Evolutionary conservation across 2,888 invertebrate species (phyloP).

Genomic region (Melanostoma mellinum): DNA sequence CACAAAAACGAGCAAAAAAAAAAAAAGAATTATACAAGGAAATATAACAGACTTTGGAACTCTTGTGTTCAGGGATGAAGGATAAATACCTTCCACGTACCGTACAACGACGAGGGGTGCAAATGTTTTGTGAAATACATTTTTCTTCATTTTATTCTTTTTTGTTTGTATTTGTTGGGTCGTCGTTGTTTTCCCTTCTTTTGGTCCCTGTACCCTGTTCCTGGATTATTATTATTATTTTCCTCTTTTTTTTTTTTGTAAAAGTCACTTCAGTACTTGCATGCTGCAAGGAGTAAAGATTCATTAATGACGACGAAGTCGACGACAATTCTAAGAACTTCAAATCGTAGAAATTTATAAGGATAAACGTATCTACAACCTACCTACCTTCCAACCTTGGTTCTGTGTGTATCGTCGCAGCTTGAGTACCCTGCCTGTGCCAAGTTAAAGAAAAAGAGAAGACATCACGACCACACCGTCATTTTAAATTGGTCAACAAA

Average conservation of each 20-base stretch:
- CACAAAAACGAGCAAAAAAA: slow-evolving; percentile 24
- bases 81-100: slow-evolving; percentile 41
- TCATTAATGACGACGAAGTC: slow-evolving; percentile 46
- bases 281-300: slow-evolving; percentile 41
- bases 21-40: slow-evolving; percentile 42
- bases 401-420: neutral
- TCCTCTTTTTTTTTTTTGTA: slow-evolving; percentile 1
- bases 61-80: slow-evolving; percentile 63
- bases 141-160: slow-evolving; percentile 13
- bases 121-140: slow-evolving; percentile 63
- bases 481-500: slow-evolving; percentile 52
- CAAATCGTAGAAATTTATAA: slow-evolving; percentile 33
- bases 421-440: too few relatives aligned
- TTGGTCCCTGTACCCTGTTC: neutral
- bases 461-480: neutral
- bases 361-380: neutral
- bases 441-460: neutral
- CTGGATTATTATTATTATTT: slow-evolving; percentile 16
- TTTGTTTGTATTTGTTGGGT: neutral
- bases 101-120: slow-evolving; percentile 62
- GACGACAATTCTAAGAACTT: slow-evolving; percentile 32
- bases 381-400: neutral
- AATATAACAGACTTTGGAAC: slow-evolving; percentile 52
- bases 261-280: slow-evolving; percentile 25
- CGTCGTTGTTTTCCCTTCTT: neutral